Evolutionary conservation across 2,888 invertebrate genomes (phyloP), one percentile per base, ranked within the genome.

Genomic region (Drosophila villosipedis): DNA sequence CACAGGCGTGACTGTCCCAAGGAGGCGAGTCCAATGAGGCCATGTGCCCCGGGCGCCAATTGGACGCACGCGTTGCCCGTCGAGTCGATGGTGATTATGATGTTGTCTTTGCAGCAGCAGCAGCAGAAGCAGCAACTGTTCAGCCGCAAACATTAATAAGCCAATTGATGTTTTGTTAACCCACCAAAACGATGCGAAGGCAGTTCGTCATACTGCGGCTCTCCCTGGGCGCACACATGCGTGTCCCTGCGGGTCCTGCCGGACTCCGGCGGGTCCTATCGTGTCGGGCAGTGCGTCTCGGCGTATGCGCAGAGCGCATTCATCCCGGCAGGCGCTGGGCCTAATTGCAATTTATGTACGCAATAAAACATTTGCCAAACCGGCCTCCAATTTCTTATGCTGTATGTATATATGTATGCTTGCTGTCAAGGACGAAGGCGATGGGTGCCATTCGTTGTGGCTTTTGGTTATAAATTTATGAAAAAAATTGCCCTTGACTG

Each of bases 311-410:
- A 63, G 69, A 69, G 59, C 74, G 57, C 80, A 80, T 82, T 89
- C 84, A 80, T 88, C 90, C 90, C 82, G 68, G 78, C 89, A 78
- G 87, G 83, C 82, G 77, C 73, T 79, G 76, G 47, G 72, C 78
- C 87, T 88, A 88, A 88, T 88, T 88, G 90, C 87, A 90, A 88
- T 88, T 88, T 88, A 90, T 88, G 86, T 88, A 76, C 82, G 90
- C 76, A 90, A 88, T 88, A 88, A 88, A 88, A 88, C 87, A 88
- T 90, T 88, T 78, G 85, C 73, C 83, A 78, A 85, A 83, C 85
- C 76, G 83, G 55, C 62, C 55, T 65, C 63, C 43, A 66, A 58
- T 53, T 67, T 49, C 49, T 50, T 55, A 62, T 62, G 39, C 65
- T 28, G 31, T 60, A 25, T 25, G 39, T 55, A 28, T 25, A 19